Conservation (phyloP, 2,888 invertebrate species). For the Spodoptera littoralis region DNA sequence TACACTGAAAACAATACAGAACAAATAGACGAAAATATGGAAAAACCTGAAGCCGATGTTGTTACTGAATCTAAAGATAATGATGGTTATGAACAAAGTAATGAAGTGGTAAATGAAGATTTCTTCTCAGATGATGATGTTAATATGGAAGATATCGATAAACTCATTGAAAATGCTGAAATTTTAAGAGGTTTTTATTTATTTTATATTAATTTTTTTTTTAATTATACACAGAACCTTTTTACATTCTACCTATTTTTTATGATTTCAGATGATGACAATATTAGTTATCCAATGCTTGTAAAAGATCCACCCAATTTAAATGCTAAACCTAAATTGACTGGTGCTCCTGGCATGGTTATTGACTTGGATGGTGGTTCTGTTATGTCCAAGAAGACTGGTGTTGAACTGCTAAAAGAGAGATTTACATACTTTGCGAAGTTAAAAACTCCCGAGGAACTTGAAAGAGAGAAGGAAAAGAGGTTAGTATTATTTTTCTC, state of each 20-base stretch:
- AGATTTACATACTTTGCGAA: constrained; percentile 92
- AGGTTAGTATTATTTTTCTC: constrained; percentile 75
- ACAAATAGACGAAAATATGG: constrained; percentile 9
- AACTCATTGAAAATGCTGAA: constrained; percentile 77
- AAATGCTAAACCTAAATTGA: constrained; percentile 80
- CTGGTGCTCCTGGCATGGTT: constrained; percentile 86
- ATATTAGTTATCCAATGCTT: constrained; percentile 63
- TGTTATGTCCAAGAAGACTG: constrained; percentile 78
- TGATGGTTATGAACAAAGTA: constrained; percentile 51
- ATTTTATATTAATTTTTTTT: background rate
- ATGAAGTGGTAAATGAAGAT: constrained; percentile 23
- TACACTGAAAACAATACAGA: constrained; percentile 46
- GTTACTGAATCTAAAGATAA: constrained; percentile 34
- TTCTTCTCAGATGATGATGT: constrained; percentile 78
- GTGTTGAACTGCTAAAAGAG: constrained; percentile 91
- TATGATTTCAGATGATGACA: constrained; percentile 56
- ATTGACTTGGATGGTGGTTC: constrained; percentile 76
- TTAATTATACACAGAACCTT: background rate
- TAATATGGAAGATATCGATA: constrained; percentile 78
- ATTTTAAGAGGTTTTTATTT: constrained; percentile 65
- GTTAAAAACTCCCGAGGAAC: constrained; percentile 84
- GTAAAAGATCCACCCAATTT: constrained; percentile 54
- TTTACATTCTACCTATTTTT: background rate
- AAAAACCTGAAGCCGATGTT: constrained; percentile 9
- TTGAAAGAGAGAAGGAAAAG: constrained; percentile 87